Evolutionary conservation across 2,888 invertebrate genomes (phyloP), one percentile per base, ranked within the genome.

Genomic region (Aphodius sticticus): DNA sequence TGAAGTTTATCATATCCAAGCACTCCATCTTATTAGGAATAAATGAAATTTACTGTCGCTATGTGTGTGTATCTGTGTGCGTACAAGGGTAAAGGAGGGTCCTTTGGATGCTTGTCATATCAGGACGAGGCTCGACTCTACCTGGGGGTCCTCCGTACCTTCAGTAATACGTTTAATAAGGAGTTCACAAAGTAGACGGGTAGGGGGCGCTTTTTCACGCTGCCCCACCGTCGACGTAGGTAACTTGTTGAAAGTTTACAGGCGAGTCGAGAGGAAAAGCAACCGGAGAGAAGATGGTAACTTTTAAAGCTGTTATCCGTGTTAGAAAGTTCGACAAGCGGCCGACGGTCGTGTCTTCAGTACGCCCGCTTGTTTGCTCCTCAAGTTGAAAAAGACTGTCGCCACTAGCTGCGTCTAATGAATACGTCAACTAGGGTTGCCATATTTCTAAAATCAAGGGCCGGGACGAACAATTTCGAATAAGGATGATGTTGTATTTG

Each of bases 21-120:
- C 53, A 53, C 53, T 53, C 53, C 53, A 53, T 53, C 53, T 53
- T 53, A 53, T 53, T 53, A 53, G 53, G 53, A 53, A 53, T 53
- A 53, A 53, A 53, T 53, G 53, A 53, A 53, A 53, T 53, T 53
- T 7, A 53, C 53, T 53, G 53, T 53, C 53, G 9, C 26, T 26
- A 1, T 53, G 53, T 53, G 53, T 53, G 53, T 53, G 53, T 53
- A 53, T 53, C 53, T 53, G 53, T 53, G 53, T 9, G 53, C 12
- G 9, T 53, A 5, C 53, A 53, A 12, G 53, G 12, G 9, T 6
- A 53, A 7, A 12, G 53, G 4, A 53, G 53, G 53, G 53, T 53
- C 53, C 53, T 53, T 53, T 53, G 53, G 12, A 5, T 9, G 53
- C 26, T 53, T 53, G 53, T 53, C 53, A 53, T 53, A 53, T 53